These are phyloP conservation scores for Brachionus asplanchnoidis DNA, from an alignment of 1,140 invertebrate species.

Conservation along the genomic window DNA sequence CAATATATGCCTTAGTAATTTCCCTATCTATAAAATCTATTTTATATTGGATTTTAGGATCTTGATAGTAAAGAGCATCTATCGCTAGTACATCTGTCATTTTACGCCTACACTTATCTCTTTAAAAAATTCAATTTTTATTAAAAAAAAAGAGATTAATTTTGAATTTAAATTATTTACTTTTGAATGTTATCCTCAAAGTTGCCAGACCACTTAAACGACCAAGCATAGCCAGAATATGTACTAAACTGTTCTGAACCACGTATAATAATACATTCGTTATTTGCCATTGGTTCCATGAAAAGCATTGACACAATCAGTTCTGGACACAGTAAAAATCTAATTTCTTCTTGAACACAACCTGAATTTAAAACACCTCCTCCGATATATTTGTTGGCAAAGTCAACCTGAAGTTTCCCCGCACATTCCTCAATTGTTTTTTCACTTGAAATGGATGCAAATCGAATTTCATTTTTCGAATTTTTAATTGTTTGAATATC, in stretches of 20 bases:
- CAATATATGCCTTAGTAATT: neutral
- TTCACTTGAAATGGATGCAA: neutral
- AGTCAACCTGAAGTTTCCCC: slow-evolving; percentile 62
- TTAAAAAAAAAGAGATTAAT: neutral
- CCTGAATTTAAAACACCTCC: slow-evolving; percentile 84
- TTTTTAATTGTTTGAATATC: neutral
- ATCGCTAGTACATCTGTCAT: neutral
- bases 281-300: slow-evolving; percentile 72
- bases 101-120: neutral
- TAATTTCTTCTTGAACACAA: slow-evolving; percentile 94
- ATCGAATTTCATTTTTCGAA: neutral
- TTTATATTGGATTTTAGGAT: neutral
- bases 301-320: slow-evolving; percentile 79
- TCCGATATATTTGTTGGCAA: slow-evolving; percentile 84
- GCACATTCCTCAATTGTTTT: neutral
- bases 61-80: neutral
- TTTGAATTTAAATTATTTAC: neutral
- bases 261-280: slow-evolving; percentile 73
- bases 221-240: slow-evolving; percentile 77
- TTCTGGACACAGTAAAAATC: slow-evolving; percentile 92
- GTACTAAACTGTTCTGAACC: slow-evolving; percentile 76
- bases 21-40: neutral
- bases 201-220: slow-evolving; percentile 73
- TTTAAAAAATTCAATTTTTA: neutral
- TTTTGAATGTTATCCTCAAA: slow-evolving; percentile 61